These are phyloP conservation scores for Hydrotaea cyrtoneurina DNA, from an alignment of 2,888 invertebrate genomes.

Conservation along the genomic window DNA sequence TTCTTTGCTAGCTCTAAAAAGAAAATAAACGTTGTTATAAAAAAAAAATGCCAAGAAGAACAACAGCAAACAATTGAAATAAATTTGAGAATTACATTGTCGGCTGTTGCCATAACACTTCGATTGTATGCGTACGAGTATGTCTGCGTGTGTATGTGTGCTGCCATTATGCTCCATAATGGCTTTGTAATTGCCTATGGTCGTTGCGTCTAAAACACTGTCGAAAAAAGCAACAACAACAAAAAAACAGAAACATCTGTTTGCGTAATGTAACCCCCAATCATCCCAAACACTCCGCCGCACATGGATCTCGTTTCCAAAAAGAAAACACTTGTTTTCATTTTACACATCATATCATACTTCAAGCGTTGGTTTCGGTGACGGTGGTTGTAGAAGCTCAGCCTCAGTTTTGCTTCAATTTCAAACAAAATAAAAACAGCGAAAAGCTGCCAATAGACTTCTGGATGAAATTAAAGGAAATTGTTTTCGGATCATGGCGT, in stretches of 20 bases:
- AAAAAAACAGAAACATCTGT: conserved; percentile 36
- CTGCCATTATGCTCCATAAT: conserved; percentile 36
- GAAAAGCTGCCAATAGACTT: conserved; percentile 28
- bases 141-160: background rate
- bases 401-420: background rate
- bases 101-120: conserved; percentile 20
- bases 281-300: background rate
- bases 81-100: conserved; percentile 39
- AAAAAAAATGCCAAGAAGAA: background rate
- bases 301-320: background rate
- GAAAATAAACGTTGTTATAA: background rate
- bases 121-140: no score
- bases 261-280: background rate
- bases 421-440: background rate
- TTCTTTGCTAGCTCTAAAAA: background rate
- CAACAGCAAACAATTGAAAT: conserved; percentile 24
- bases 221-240: background rate
- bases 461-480: background rate
- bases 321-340: conserved; percentile 19
- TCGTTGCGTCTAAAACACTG: conserved; percentile 17
- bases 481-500: conserved; percentile 7
- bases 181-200: conserved; percentile 53
- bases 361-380: background rate
- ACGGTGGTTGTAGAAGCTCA: background rate
- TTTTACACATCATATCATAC: background rate